Conservation (phyloP, 1,140 invertebrate genomes). For the Calycopis cecrops region DNA sequence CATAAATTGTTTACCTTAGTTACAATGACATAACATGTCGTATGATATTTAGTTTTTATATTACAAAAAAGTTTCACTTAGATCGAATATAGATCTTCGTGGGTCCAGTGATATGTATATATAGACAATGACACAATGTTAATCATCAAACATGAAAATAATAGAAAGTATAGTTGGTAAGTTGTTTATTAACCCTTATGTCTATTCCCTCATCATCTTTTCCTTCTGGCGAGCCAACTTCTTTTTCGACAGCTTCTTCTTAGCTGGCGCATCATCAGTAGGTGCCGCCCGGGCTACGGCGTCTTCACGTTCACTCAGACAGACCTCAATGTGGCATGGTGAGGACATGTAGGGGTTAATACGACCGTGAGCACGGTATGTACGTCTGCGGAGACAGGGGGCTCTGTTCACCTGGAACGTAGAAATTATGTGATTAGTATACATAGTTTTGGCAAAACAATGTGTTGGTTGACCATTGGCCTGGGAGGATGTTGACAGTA, state of each 20-base stretch:
- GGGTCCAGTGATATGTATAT: too few species aligned
- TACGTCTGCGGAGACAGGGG: constrained; percentile 96
- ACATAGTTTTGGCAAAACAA: too few species aligned
- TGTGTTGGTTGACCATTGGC: too few species aligned
- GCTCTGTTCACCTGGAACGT: constrained; percentile 91
- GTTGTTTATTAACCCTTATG: constrained; percentile 64
- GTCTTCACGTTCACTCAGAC: constrained; percentile 96
- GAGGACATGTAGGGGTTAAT: constrained; percentile 99
- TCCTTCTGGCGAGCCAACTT: constrained; percentile 90
- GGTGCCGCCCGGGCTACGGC: constrained; percentile 92
- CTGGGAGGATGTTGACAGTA: too few species aligned
- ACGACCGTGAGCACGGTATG: constrained; percentile 99
- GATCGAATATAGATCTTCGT: too few species aligned
- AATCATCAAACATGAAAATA: constrained; percentile 5
- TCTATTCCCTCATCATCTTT: constrained; percentile 88
- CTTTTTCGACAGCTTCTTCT: constrained; percentile 94
- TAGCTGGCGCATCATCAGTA: constrained; percentile 88
- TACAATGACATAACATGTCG: too few species aligned
- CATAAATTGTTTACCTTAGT: too few species aligned
- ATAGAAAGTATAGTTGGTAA: constrained; percentile 24
- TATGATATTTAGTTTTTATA: too few species aligned
- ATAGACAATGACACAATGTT: too few species aligned
- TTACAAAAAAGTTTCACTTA: too few species aligned
- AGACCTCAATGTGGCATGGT: constrained; percentile 99
- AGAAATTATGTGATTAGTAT: too few species aligned